Evolutionary conservation across 2,888 invertebrate genomes (phyloP).

Genomic region (Cryptocephalus moraei): DNA sequence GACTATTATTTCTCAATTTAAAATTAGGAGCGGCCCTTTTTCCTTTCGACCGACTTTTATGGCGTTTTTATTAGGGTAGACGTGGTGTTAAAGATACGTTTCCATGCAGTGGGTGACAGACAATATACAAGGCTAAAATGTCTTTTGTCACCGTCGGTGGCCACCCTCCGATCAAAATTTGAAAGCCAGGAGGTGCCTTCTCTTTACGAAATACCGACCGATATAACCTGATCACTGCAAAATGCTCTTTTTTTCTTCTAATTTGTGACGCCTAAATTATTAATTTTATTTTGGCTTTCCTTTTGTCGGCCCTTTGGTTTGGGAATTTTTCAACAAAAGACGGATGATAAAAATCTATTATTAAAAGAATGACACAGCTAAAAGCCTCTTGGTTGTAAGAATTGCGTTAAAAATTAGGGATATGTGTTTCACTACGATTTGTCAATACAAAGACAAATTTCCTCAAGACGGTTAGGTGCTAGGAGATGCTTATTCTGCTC

Average conservation of each 20-base stretch:
- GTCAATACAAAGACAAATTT: too few species aligned
- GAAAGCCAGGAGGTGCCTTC: constrained; percentile 29
- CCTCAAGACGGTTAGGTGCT: too few species aligned
- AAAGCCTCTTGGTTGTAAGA: too few species aligned
- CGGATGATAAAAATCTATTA: constrained; percentile 10
- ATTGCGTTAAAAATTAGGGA: too few species aligned
- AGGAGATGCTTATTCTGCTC: too few species aligned
- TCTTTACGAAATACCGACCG: constrained; percentile 28
- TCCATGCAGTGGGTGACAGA: constrained; percentile 27
- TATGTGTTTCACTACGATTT: too few species aligned
- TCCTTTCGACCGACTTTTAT: too few species aligned
- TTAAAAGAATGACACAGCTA: constrained; percentile 6
- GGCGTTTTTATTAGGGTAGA: not conserved
- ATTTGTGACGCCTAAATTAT: constrained; percentile 18
- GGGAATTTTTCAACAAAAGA: constrained; percentile 8
- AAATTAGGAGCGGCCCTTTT: too few species aligned
- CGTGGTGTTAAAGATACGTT: constrained; percentile 7
- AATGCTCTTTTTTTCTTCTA: constrained; percentile 19
- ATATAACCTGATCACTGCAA: constrained; percentile 17
- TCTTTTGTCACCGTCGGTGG: constrained; percentile 33
- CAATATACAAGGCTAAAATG: constrained; percentile 27
- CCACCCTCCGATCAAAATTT: constrained; percentile 27
- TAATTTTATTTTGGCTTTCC: constrained; percentile 13
- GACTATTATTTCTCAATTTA: too few species aligned
- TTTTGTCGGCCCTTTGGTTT: constrained; percentile 6